Evolutionary conservation across 2,113 vertebrate genomes (phyloP), one percentile per base, ranked within the genome.

Genomic region (Oryzias javanicus): DNA sequence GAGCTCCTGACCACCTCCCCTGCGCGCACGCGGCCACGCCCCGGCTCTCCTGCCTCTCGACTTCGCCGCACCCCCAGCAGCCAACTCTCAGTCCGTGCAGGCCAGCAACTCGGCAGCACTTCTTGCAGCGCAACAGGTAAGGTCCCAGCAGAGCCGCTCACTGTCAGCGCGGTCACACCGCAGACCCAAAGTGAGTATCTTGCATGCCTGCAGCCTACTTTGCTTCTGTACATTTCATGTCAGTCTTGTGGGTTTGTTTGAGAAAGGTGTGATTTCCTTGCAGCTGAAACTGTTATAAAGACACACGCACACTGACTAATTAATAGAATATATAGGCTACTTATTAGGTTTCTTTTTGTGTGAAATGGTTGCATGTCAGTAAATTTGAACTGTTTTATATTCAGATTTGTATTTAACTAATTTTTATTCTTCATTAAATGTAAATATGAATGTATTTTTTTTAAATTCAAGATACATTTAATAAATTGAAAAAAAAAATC

Each of bases 51-150:
- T 45, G 53, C 75, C 22, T 52, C 67, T 52, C 67, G 40, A 22
- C 63, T 60, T 68, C 60, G 29, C 41, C 41, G 60, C 80, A 35
- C 73, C 42, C 35, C 19, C 29, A 3, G 63, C 16, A 56, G 35
- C 42, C 71, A 55, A 19, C 78, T 63, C 55, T 5, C 81, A 80
- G 78, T 80, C 5, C 20, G 67, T 60, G 66, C 69, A 78, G 81
- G 87, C 85, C 83, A 59, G 10, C 82, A 50, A 63, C 78, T 55
- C 74, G 55, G 52, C 70, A 59, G 19, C 72, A 66, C 75, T 47
- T 55, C 75, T 58, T 35, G 35, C 82, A 40, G 67, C 82, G 81
- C 89, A 88, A 91, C 90, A 91, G 89, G 90, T 86, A 87, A 83
- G 85, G 60, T 70, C 80, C 72, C 72, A 14, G 55, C 80, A 70